Conservation (phyloP, 1,140 invertebrate species). For the Grapholita molesta region DNA sequence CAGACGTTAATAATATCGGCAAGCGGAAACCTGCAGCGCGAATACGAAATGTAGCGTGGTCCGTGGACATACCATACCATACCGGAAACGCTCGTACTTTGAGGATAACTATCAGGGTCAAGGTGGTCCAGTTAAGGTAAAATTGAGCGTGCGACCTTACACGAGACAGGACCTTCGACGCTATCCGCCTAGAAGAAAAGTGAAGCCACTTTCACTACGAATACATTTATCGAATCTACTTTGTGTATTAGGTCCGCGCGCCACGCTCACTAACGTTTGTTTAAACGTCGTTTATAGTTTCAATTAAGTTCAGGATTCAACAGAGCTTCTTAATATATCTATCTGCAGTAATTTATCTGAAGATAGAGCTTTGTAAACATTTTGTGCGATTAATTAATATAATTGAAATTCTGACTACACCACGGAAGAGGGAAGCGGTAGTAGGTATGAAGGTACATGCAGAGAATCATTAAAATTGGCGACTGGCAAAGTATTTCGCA, state of each 20-base stretch:
- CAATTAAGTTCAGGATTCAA: background rate
- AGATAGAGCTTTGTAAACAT: background rate
- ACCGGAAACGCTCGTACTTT: constrained; percentile 51
- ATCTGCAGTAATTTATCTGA: background rate
- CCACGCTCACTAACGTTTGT: background rate
- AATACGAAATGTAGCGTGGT: constrained; percentile 63
- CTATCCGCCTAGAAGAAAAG: background rate
- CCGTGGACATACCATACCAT: no score
- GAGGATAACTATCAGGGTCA: constrained; percentile 47
- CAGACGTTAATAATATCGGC: constrained; percentile 69
- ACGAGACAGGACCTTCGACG: background rate
- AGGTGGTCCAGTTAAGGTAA: constrained; percentile 22
- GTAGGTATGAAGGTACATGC: background rate
- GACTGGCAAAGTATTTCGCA: background rate
- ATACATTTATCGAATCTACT: background rate
- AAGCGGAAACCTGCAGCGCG: constrained; percentile 64
- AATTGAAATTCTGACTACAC: constrained; percentile 49
- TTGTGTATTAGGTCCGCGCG: background rate
- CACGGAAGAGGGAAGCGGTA: constrained; percentile 48
- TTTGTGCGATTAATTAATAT: background rate
- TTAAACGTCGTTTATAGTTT: background rate
- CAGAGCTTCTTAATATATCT: background rate
- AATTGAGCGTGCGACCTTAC: background rate
- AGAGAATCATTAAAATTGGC: background rate
- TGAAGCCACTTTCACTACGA: constrained; percentile 10